These are phyloP conservation scores for Condylostylus longicornis DNA, from an alignment of 1,140 invertebrate species.

Conservation along the genomic window DNA sequence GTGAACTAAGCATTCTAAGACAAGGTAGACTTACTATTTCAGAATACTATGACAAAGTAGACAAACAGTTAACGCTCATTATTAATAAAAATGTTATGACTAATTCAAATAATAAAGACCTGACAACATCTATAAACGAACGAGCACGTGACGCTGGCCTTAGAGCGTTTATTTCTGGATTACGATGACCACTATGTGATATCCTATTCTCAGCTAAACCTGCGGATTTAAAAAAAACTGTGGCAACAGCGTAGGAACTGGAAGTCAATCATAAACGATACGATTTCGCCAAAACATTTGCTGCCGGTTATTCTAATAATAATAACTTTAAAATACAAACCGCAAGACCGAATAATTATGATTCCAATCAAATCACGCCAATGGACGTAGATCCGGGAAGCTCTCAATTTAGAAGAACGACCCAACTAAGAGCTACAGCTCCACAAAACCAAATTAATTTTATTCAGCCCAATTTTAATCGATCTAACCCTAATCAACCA, in stretches of 20 bases:
- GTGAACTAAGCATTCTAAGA: constrained; percentile 4
- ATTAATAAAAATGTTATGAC: constrained; percentile 2
- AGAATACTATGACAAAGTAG: neutral
- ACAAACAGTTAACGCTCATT: constrained; percentile 1
- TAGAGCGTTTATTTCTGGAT: neutral
- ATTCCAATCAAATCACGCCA: neutral
- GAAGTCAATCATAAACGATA: neutral
- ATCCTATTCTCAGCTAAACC: constrained; percentile 1
- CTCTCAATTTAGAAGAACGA: neutral
- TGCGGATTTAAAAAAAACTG: neutral
- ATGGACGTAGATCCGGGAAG: neutral
- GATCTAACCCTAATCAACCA: no score
- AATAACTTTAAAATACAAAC: neutral
- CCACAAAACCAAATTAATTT: neutral
- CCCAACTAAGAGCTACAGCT: neutral
- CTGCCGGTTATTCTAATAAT: neutral
- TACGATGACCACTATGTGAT: neutral
- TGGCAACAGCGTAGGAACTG: constrained; percentile 2
- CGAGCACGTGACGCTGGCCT: neutral
- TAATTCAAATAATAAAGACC: neutral
- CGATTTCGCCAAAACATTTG: neutral
- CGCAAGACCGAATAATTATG: neutral
- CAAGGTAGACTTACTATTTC: constrained; percentile 3
- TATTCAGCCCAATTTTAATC: no score
- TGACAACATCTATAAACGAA: neutral